These are phyloP conservation scores for Resseliella maxima DNA, from an alignment of 2,888 invertebrate genomes.

Conservation along the genomic window DNA sequence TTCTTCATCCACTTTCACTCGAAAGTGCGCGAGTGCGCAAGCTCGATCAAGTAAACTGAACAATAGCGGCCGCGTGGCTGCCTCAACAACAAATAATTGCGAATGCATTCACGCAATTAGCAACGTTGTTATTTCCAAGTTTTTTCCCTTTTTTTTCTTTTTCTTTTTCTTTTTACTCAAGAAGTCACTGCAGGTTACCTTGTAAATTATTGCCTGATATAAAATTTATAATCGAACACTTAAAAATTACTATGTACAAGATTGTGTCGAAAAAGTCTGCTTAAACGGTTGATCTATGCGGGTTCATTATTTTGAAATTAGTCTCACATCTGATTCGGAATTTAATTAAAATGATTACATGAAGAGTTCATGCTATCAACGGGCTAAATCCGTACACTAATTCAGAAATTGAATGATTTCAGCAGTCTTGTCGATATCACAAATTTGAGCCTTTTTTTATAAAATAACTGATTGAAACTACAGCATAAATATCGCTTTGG, in stretches of 20 bases:
- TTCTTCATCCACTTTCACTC: conserved; percentile 53
- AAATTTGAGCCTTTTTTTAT: neutral
- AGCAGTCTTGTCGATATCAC: too few species aligned
- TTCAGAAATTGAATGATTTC: neutral
- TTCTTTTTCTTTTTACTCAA: too few species aligned
- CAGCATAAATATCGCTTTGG: neutral
- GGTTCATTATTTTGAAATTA: conserved; percentile 47
- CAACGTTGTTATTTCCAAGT: neutral
- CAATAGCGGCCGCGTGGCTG: neutral
- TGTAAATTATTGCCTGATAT: conserved; percentile 41
- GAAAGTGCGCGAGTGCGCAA: neutral
- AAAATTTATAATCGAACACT: conserved; percentile 3
- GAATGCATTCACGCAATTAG: conserved; percentile 51
- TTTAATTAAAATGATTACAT: conserved; percentile 39
- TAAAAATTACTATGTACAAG: neutral
- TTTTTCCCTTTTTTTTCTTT: too few species aligned
- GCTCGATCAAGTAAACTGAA: neutral
- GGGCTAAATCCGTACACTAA: neutral
- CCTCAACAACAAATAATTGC: neutral
- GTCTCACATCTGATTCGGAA: conserved; percentile 7
- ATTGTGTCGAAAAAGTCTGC: neutral
- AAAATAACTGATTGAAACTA: neutral
- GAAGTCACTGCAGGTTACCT: conserved; percentile 44
- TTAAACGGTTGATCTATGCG: conserved; percentile 22
- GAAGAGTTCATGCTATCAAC: neutral